Conservation (phyloP, 2,888 invertebrate species). For the Drosophila longiperda region DNA sequence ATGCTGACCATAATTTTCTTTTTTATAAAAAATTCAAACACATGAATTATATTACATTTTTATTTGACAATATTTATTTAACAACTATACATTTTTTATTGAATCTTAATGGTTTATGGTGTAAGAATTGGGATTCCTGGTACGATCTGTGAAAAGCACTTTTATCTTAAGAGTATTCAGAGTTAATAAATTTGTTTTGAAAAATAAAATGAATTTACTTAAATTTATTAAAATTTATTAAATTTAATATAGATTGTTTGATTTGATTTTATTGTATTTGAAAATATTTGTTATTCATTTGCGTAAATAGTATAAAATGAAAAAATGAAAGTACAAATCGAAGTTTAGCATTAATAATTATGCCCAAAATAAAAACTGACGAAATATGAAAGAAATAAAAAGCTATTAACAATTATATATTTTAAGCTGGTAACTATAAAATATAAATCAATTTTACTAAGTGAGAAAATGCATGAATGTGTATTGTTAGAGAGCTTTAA, state of each 20-base stretch:
- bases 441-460: slow-evolving; percentile 40
- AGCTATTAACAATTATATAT: background rate
- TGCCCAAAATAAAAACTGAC: background rate
- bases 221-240: background rate
- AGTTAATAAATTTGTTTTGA: background rate
- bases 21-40: background rate
- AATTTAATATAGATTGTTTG: background rate
- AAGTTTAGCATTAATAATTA: background rate
- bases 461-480: slow-evolving; percentile 33
- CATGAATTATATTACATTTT: background rate
- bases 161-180: background rate
- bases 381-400: background rate
- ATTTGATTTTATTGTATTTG: slow-evolving; percentile 19
- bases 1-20: background rate
- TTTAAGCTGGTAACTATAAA: slow-evolving; percentile 13
- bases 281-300: slow-evolving; percentile 11
- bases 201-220: background rate
- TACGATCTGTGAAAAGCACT: background rate
- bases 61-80: background rate
- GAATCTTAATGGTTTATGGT: background rate
- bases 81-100: background rate
- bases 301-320: slow-evolving; percentile 36
- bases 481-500: slow-evolving; percentile 23
- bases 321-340: slow-evolving; percentile 49
- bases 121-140: background rate